These are phyloP conservation scores for Ursus arctos DNA, from an alignment of 2,113 vertebrate genomes.

Conservation along the genomic window DNA sequence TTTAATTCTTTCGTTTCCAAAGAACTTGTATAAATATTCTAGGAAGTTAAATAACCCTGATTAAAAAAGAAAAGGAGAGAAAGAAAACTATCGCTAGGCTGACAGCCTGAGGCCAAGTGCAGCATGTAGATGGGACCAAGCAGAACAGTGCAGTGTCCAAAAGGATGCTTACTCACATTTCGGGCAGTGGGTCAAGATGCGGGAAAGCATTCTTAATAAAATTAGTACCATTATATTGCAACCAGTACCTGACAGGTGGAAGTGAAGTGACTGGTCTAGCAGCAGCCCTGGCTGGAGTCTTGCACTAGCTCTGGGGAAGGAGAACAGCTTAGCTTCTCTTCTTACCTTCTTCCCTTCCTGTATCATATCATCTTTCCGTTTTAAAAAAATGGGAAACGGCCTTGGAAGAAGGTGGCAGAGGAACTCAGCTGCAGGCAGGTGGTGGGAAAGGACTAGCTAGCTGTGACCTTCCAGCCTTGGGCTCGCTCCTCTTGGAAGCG, in stretches of 20 bases:
- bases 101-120: not conserved
- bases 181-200: not conserved
- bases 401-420: not conserved
- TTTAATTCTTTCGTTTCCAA: not conserved
- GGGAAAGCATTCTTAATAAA: not conserved
- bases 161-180: not conserved
- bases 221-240: not conserved
- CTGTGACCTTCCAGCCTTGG: not conserved
- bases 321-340: not conserved
- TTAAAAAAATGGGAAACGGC: not conserved
- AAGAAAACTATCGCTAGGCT: not conserved
- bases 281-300: not conserved
- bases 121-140: not conserved
- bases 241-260: not conserved
- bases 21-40: not conserved
- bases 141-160: not conserved
- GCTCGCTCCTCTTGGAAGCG: not conserved
- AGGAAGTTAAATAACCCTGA: not conserved
- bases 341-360: not conserved
- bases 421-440: not conserved
- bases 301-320: not conserved
- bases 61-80: not conserved
- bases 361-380: not conserved
- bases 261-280: not conserved
- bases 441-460: not conserved